These are phyloP conservation scores for Cataglyphis altisquamis DNA, from an alignment of 2,888 invertebrate species.

Conservation along the genomic window DNA sequence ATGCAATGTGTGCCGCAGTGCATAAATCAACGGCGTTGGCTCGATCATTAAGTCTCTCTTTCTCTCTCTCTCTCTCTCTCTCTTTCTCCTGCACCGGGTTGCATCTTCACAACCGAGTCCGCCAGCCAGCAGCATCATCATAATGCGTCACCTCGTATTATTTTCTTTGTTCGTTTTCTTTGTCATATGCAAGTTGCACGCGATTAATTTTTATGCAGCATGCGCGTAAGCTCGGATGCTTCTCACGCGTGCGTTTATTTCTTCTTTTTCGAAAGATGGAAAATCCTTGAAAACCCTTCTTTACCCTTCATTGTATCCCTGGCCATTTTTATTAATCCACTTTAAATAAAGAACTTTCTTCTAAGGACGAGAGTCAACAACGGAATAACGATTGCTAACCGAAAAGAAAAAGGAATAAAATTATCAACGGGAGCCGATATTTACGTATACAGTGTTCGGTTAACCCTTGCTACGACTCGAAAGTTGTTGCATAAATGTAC, in stretches of 20 bases:
- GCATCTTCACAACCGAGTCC: neutral
- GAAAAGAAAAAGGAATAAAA: neutral
- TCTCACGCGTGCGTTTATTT: conserved; percentile 18
- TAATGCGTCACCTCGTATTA: conserved; percentile 42
- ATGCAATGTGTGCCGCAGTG: conserved; percentile 61
- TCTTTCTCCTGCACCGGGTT: conserved; percentile 51
- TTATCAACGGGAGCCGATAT: neutral
- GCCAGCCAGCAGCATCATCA: conserved; percentile 37
- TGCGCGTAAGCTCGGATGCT: conserved; percentile 21
- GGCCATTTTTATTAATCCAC: conserved; percentile 6
- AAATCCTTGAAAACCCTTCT: neutral
- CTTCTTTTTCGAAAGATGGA: neutral
- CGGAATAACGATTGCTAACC: neutral
- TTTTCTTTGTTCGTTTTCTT: conserved; percentile 34
- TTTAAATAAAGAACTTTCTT: neutral
- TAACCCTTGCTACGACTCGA: neutral
- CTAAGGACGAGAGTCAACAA: neutral
- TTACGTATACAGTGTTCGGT: neutral
- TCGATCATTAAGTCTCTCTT: conserved; percentile 68
- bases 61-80: neutral
- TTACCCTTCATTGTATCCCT: neutral
- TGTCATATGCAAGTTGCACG: conserved; percentile 29
- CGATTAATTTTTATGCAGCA: conserved; percentile 50
- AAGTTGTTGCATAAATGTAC: conserved; percentile 7
- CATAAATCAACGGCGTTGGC: conserved; percentile 72